Conservation (phyloP, 2,113 vertebrate species). For the Antidorcas marsupialis region DNA sequence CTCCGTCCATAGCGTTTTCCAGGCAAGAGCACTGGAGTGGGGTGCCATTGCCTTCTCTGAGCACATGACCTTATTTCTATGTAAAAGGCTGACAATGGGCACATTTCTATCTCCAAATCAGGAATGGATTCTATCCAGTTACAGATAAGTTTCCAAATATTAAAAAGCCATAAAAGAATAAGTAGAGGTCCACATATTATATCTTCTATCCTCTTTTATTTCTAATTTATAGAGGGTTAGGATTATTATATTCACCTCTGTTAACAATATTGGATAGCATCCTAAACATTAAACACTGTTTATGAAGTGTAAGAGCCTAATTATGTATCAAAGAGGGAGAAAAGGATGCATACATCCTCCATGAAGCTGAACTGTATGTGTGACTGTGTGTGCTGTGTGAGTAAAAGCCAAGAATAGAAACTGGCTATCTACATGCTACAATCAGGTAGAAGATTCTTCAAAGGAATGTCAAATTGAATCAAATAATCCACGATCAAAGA, state of each 20-base stretch:
- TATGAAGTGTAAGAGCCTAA: conserved; percentile 52
- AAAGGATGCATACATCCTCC: not conserved
- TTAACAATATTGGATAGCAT: conserved; percentile 16
- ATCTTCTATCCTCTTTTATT: not conserved
- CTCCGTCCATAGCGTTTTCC: too few relatives aligned
- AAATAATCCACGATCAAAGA: conserved; percentile 5
- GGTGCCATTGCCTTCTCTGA: too few relatives aligned
- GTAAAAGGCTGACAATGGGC: not conserved
- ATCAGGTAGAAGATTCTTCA: conserved; percentile 27
- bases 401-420: conserved; percentile 31
- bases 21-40: too few relatives aligned
- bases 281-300: conserved; percentile 33
- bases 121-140: not conserved
- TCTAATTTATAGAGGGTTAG: not conserved
- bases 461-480: conserved; percentile 37
- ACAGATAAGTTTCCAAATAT: not conserved
- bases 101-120: not conserved
- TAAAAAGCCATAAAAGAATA: not conserved
- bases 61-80: not conserved
- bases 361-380: not conserved
- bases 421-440: not conserved
- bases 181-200: not conserved
- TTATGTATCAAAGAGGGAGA: conserved; percentile 19
- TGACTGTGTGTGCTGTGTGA: not conserved
- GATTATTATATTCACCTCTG: conserved; percentile 1